Evolutionary conservation across 2,797 vertebrate genomes (phyloP).

Genomic region (Strix occidentalis): DNA sequence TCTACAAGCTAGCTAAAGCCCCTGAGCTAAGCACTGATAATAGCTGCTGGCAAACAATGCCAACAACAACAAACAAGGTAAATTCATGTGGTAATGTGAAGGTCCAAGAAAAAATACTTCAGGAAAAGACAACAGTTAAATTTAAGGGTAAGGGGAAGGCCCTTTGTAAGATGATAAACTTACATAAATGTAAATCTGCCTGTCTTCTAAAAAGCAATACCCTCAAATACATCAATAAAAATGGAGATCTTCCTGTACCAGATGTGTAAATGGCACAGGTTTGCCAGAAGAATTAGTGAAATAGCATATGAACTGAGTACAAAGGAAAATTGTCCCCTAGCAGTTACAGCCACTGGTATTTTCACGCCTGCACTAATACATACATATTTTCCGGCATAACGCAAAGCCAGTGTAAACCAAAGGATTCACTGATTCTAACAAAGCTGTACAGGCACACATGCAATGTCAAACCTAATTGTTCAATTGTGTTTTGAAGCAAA

Average conservation of each 20-base stretch:
- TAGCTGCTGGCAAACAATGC: background rate
- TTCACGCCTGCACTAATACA: background rate
- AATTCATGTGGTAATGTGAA: background rate
- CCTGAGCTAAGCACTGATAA: background rate
- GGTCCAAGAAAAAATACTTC: background rate
- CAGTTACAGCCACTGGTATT: background rate
- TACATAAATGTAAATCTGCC: background rate
- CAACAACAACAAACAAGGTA: background rate
- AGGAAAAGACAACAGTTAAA: background rate
- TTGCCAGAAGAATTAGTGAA: background rate
- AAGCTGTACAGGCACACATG: background rate
- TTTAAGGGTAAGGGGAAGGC: background rate
- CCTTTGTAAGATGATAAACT: background rate
- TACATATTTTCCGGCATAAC: background rate
- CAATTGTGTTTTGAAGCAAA: background rate
- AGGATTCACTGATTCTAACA: background rate
- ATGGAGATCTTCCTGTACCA: background rate
- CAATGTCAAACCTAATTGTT: background rate
- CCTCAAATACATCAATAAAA: background rate
- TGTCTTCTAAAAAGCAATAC: background rate
- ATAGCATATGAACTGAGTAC: background rate
- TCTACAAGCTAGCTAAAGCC: background rate
- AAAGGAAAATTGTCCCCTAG: background rate
- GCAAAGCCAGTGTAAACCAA: background rate
- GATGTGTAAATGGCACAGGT: rapidly evolving